phyloP scores from a whole-genome alignment of 2,888 invertebrate genomes.

The Dicranocentrus wangi region DNA sequence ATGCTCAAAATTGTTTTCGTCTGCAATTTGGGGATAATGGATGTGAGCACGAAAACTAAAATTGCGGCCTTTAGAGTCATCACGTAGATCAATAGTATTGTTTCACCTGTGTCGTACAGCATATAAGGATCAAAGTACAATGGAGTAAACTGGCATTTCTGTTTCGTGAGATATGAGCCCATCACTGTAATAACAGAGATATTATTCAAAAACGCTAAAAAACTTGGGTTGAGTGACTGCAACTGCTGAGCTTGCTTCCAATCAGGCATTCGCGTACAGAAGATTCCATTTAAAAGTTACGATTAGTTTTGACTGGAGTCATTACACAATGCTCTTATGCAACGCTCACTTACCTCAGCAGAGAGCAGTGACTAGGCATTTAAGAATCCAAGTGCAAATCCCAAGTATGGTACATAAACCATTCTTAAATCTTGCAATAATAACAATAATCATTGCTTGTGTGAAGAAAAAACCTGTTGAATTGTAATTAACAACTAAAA shows the following conservation, averaged over 20 bases:
- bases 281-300: neutral
- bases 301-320: slow-evolving; percentile 21
- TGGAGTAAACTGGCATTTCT: neutral
- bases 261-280: neutral
- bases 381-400: too few species aligned
- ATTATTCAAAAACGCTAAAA: neutral
- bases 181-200: slow-evolving; percentile 16
- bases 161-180: slow-evolving; percentile 10
- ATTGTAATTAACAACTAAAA: slow-evolving; percentile 39
- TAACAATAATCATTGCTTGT: slow-evolving; percentile 39
- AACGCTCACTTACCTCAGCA: neutral
- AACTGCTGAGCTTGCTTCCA: neutral
- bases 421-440: slow-evolving; percentile 32
- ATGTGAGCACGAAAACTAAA: slow-evolving; percentile 20
- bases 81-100: neutral
- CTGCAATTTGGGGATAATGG: slow-evolving; percentile 25
- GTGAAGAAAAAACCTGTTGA: slow-evolving; percentile 44
- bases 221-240: slow-evolving; percentile 1
- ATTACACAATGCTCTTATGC: slow-evolving; percentile 18
- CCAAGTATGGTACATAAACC: slow-evolving; percentile 13
- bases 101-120: neutral
- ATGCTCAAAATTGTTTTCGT: neutral
- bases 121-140: neutral
- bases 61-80: neutral
- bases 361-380: too few species aligned